Evolutionary conservation across 2,797 vertebrate genomes (phyloP), one percentile per base, ranked within the genome.

Genomic region (Esox masquinongy): DNA sequence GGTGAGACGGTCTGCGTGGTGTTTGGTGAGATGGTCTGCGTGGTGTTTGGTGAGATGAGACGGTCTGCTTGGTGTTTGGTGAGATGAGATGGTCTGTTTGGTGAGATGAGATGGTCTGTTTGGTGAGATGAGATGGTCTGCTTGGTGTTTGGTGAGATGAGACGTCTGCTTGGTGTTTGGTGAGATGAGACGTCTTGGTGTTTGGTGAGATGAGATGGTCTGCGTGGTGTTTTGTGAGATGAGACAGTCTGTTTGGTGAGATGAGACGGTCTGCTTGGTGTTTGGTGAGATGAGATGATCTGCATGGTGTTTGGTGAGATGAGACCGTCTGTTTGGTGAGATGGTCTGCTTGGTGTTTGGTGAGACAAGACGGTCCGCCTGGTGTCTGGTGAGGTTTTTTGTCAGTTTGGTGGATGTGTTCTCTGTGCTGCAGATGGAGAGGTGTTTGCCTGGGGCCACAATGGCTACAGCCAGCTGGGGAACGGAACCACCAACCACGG

Each of bases 371-470:
- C 14, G 51, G 34, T 34, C 34, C 5, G 34, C 34, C 2, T 34
- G 34, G 34, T 43, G 43, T 59, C 9, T 59, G 19, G 22, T 59
- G 56, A 47, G 12, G 12, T 66, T 6, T 56, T 16, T 56, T 56
- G n/a, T 19, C 51, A 39, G 36, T 8, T 5, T 39, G 36, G 4
- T 39, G 36, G 36, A 47, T 29, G 6, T 66, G 5, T 66, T 17
- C 24, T 66, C 26, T 82, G 75, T 66, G 72, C 34, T 88, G 51
- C 77, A 99, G 98, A 99, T 85, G 98, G 98, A 84, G 97, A 99
- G 82, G 96, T 99, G 61, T 99, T 95, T 87, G 96, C 97, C 0
- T 99, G 98, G 98, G 98, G 98, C 53, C 98, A 99, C 85, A 99
- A 99, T 83, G 96, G 97, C 77, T 99, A 99, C 63, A 97, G 96